Evolutionary conservation across 2,113 vertebrate genomes (phyloP).

Genomic region (Promerops cafer): DNA sequence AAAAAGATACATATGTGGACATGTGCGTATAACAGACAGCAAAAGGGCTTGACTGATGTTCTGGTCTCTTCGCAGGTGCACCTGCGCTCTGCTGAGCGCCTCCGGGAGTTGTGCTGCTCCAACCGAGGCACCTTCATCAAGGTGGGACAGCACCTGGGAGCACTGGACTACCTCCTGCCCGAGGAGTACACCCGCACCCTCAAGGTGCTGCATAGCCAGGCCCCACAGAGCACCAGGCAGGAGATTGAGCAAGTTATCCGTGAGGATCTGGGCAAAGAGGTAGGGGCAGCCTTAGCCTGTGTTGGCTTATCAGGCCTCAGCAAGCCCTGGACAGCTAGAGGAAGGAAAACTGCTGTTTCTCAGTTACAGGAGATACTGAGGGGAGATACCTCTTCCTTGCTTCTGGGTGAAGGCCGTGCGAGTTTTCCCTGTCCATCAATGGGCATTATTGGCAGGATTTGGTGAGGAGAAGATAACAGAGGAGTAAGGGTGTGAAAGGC

Average conservation of each 20-base stretch:
- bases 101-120: constrained; percentile 90
- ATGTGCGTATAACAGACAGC: background rate
- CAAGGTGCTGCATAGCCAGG: constrained; percentile 89
- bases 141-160: constrained; percentile 94
- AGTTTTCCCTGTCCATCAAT: background rate
- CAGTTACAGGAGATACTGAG: background rate
- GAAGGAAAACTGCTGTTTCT: background rate
- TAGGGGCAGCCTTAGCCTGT: constrained; percentile 9
- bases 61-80: constrained; percentile 79
- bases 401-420: background rate
- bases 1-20: background rate
- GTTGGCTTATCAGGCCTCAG: background rate
- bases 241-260: constrained; percentile 89
- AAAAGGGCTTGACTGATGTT: background rate
- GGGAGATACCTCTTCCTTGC: background rate
- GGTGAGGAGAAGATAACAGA: background rate
- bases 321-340: background rate
- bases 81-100: constrained; percentile 85
- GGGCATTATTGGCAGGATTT: background rate
- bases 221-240: constrained; percentile 86
- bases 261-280: constrained; percentile 94
- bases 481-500: background rate
- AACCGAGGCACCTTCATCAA: constrained; percentile 98
- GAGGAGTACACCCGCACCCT: constrained; percentile 93
- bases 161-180: constrained; percentile 91